Evolutionary conservation across 2,888 invertebrate genomes (phyloP), one percentile per base, ranked within the genome.

Genomic region (Venustoraphidia nigricollis): DNA sequence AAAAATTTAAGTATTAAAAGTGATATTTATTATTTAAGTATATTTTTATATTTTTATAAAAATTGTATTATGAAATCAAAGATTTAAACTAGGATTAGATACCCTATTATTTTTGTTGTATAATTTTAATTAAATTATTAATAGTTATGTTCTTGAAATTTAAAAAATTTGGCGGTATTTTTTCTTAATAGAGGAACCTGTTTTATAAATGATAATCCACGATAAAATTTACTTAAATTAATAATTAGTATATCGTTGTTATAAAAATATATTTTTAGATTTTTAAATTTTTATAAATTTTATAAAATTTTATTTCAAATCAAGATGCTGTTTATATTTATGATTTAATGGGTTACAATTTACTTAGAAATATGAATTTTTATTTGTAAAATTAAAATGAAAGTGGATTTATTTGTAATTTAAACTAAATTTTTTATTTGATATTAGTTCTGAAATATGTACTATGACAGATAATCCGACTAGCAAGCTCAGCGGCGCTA

Each of bases 111-210:
- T 68, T 61, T 65, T 62, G 64, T 62, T 61, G 57, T 62, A 61
- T 70, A 65, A 55, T 60, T 53, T 58, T 48, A 63, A 63, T 64
- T 71, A 64, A 71, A 72, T 72, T 73, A 77, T 68, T 77, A 77
- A 52, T 65, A 69, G 66, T 61, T 66, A 73, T 69, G 67, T 64
- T 72, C 73, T 73, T 72, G 65, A 78, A 79, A 79, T 69, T 76
- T 75, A 76, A 78, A 75, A 70, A 74, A 73, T 71, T 75, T 79
- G 77, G 76, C 78, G 75, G 76, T 77, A 75, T 75, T 75, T 76
- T 75, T 70, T 76, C 75, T 70, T 69, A 74, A 76, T 72, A 78
- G 76, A 77, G 77, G 77, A 79, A 78, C 70, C 72, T 78, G 77
- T 76, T 69, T 69, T 71, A 55, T 79, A 75, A 79, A 75, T 71